phyloP scores from a whole-genome alignment of 2,888 invertebrate species.

The Monoplex corrugatus region DNA sequence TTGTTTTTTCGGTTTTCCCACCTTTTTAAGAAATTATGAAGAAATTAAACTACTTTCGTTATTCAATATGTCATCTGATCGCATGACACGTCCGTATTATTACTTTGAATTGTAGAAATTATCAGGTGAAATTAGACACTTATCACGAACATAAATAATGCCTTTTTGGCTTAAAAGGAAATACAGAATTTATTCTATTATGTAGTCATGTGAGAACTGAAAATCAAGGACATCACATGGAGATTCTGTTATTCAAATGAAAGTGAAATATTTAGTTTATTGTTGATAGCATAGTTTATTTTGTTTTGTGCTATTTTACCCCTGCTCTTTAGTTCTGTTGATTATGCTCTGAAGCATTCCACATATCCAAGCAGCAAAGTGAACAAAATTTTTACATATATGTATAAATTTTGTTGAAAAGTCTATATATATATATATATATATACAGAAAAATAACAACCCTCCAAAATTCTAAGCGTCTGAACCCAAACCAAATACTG shows the following conservation, averaged over 20 bases:
- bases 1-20: not conserved
- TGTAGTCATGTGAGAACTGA: too few species aligned
- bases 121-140: too few species aligned
- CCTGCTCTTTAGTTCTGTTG: constrained; percentile 4
- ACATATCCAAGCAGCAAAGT: constrained; percentile 40
- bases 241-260: too few species aligned
- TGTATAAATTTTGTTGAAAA: constrained; percentile 41
- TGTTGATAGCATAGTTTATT: not conserved
- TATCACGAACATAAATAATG: too few species aligned
- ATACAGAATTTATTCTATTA: too few species aligned
- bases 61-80: too few species aligned
- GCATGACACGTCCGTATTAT: too few species aligned
- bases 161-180: too few species aligned
- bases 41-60: not conserved
- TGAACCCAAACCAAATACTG: not conserved
- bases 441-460: not conserved
- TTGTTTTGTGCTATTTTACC: not conserved
- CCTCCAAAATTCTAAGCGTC: constrained; percentile 12
- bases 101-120: too few species aligned
- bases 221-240: too few species aligned
- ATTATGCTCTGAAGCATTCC: constrained; percentile 35
- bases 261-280: too few species aligned
- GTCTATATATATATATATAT: constrained; percentile 34
- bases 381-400: not conserved
- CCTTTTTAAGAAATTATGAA: too few species aligned